These are phyloP conservation scores for Scaptomyza reducta DNA, from an alignment of 2,888 invertebrate genomes.

Conservation along the genomic window DNA sequence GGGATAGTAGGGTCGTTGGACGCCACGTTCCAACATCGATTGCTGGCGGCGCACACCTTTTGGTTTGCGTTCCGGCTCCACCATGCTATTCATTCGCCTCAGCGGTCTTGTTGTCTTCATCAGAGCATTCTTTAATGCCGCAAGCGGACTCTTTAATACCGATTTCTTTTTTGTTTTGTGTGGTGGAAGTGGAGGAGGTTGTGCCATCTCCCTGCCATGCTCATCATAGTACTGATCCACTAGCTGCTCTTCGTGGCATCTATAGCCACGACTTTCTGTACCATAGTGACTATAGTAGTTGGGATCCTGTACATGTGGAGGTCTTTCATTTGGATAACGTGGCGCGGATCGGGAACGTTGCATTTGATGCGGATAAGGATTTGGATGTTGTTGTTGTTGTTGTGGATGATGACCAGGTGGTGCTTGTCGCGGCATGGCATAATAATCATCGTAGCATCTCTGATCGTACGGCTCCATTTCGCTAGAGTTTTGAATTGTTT, in stretches of 20 bases:
- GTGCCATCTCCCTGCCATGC: slow-evolving; percentile 59
- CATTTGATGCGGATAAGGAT: slow-evolving; percentile 55
- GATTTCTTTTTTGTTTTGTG: slow-evolving; percentile 83
- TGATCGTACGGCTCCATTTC: slow-evolving; percentile 84
- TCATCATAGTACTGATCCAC: slow-evolving; percentile 78
- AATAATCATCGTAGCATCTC: slow-evolving; percentile 81
- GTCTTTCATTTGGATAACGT: slow-evolving; percentile 68
- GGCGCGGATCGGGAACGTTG: slow-evolving; percentile 75
- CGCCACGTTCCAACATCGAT: slow-evolving; percentile 83
- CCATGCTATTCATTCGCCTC: slow-evolving; percentile 84
- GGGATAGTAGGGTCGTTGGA: slow-evolving; percentile 82
- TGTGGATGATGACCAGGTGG: slow-evolving; percentile 14
- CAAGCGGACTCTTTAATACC: slow-evolving; percentile 82
- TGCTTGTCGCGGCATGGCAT: slow-evolving; percentile 76
- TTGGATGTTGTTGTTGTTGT: slow-evolving; percentile 16
- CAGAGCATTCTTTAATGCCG: slow-evolving; percentile 83
- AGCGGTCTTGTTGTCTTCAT: slow-evolving; percentile 83
- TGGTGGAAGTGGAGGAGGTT: slow-evolving; percentile 72
- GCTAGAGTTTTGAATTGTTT: slow-evolving; percentile 72
- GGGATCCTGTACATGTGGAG: slow-evolving; percentile 70
- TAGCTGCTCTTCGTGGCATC: slow-evolving; percentile 39
- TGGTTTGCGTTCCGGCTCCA: slow-evolving; percentile 82
- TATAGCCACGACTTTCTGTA: slow-evolving; percentile 40
- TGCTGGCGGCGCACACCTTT: slow-evolving; percentile 83
- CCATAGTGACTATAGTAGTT: slow-evolving; percentile 74